These are phyloP conservation scores for Brachyptera putata DNA, from an alignment of 2,888 invertebrate genomes.

Conservation along the genomic window DNA sequence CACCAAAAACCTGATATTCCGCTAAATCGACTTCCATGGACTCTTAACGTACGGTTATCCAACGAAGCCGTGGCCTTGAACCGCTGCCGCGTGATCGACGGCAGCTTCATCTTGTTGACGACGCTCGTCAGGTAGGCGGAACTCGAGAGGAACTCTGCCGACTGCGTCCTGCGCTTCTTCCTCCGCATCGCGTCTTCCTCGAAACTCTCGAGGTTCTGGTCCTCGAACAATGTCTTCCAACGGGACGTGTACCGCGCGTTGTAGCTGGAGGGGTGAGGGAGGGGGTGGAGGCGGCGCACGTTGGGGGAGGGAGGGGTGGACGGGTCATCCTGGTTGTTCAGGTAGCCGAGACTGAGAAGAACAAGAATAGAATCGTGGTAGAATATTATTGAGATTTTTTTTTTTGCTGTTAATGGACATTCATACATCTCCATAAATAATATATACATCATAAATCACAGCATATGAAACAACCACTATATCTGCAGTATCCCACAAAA, in stretches of 20 bases:
- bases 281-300: slow-evolving; percentile 13
- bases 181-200: neutral
- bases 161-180: slow-evolving; percentile 1
- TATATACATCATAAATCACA: no score
- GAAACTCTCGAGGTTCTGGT: neutral
- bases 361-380: no score
- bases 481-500: no score
- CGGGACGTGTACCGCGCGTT: neutral
- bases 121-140: neutral
- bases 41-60: slow-evolving; percentile 32
- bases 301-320: slow-evolving; percentile 11
- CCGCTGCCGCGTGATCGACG: neutral
- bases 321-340: slow-evolving; percentile 3
- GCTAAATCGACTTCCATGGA: no score
- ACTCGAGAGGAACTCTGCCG: no score
- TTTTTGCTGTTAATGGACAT: no score
- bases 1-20: no score
- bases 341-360: slow-evolving; percentile 1
- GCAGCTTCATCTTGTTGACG: neutral
- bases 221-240: slow-evolving; percentile 18
- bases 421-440: no score
- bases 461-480: no score
- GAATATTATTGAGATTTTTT: no score
- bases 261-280: slow-evolving; percentile 1
- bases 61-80: slow-evolving; percentile 29